Conservation (phyloP, 1,140 invertebrate species). For the Schlechtendalia chinensis region DNA sequence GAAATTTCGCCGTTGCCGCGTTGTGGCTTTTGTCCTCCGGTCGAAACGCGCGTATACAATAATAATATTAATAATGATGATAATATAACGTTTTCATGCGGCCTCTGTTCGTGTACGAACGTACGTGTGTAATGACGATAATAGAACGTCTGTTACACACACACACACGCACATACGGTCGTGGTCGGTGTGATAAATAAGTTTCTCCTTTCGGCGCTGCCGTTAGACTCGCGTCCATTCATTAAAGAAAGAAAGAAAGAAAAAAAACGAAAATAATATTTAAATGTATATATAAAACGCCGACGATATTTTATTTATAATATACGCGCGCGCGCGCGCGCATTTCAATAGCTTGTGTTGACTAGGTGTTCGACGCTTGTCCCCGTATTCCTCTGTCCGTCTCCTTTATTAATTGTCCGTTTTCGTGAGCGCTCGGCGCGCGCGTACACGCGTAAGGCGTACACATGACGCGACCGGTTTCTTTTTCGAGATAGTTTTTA, state of each 20-base stretch:
- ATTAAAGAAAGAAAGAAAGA: neutral
- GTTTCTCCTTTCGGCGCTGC: slow-evolving; percentile 11
- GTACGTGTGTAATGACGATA: neutral
- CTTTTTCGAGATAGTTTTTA: neutral
- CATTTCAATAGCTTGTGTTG: neutral
- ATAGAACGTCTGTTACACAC: no score
- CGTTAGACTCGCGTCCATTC: neutral
- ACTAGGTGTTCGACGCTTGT: slow-evolving; percentile 30
- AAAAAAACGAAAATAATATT: neutral
- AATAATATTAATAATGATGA: neutral
- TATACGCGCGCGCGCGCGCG: neutral
- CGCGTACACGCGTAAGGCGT: neutral
- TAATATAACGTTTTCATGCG: neutral
- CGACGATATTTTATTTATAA: neutral
- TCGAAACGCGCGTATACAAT: neutral
- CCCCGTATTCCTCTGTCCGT: neutral
- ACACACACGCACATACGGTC: no score
- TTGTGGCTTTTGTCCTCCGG: slow-evolving; percentile 15
- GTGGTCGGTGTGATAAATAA: slow-evolving; percentile 28
- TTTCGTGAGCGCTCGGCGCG: slow-evolving; percentile 5
- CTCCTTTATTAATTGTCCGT: slow-evolving; percentile 19
- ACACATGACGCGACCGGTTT: slow-evolving; percentile 19
- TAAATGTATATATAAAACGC: neutral
- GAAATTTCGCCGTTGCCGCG: slow-evolving; percentile 11
- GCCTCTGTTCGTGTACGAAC: neutral